A percentile compares a stretch with the other conserved stretches of the same genome.
phyloP scores from a whole-genome alignment of 2,113 vertebrate species.

The Sterrhoptilus dennistouni region DNA sequence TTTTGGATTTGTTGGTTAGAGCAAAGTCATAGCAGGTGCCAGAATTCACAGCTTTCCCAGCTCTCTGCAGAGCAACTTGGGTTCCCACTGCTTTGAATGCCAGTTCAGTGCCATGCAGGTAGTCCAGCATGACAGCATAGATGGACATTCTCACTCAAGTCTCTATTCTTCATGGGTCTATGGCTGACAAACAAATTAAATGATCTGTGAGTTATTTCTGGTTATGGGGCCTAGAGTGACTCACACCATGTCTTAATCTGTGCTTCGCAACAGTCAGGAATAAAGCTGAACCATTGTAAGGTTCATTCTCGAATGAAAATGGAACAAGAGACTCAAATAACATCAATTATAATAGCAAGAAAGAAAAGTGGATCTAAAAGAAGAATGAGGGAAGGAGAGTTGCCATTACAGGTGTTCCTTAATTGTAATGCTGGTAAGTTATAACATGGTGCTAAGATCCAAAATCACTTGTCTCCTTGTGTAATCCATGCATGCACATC shows the following conservation, averaged over 20 bases:
- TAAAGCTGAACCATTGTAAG: neutral
- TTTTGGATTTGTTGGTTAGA: neutral
- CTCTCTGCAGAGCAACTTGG: neutral
- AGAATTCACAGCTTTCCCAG: neutral
- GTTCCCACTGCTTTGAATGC: neutral
- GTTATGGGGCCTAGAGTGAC: neutral
- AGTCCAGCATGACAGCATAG: neutral
- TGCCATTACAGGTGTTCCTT: neutral
- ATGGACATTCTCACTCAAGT: neutral
- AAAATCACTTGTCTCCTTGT: neutral
- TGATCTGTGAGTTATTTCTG: neutral
- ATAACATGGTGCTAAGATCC: neutral
- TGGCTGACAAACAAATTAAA: neutral
- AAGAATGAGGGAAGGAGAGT: neutral
- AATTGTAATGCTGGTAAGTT: neutral
- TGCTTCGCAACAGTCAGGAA: neutral
- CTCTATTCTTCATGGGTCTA: neutral
- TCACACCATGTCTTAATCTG: neutral
- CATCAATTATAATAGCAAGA: neutral
- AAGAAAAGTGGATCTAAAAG: neutral
- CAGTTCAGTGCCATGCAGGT: rapidly evolving
- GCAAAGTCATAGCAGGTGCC: neutral
- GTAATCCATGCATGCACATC: neutral
- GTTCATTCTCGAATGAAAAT: neutral
- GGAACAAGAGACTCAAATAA: neutral